Evolutionary conservation across 2,113 vertebrate species (phyloP).

Genomic region (human (Homo sapiens)): DNA sequence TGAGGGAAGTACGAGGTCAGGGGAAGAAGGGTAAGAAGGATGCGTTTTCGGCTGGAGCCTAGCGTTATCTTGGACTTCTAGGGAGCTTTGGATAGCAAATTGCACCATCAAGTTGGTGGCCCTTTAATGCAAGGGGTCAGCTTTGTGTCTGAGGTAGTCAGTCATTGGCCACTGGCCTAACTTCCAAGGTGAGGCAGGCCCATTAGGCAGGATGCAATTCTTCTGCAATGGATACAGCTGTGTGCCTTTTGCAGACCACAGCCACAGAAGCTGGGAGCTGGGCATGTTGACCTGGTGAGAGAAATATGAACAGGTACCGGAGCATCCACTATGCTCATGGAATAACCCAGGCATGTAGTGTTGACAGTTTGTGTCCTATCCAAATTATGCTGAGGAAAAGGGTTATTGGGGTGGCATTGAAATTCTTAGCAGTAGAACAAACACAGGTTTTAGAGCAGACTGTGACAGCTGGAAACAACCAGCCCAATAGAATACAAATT

Average conservation of each 20-base stretch:
- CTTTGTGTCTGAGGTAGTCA: not conserved
- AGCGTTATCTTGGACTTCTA: not conserved
- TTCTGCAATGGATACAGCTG: not conserved
- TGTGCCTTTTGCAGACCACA: not conserved
- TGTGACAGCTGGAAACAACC: not conserved
- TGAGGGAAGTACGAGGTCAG: not conserved
- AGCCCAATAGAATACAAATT: not conserved
- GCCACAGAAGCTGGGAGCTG: not conserved
- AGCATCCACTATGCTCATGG: rapidly evolving
- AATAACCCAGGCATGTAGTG: not conserved
- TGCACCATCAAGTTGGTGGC: not conserved
- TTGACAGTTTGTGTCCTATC: not conserved
- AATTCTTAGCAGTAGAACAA: not conserved
- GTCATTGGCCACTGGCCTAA: not conserved
- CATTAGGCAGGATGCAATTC: not conserved
- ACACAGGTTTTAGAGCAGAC: not conserved
- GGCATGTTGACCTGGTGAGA: not conserved
- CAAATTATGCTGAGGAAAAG: not conserved
- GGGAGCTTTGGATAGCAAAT: not conserved
- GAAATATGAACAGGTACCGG: not conserved
- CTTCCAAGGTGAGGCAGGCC: not conserved
- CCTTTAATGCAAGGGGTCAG: not conserved
- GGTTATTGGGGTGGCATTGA: not conserved
- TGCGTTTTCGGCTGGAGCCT: not conserved
- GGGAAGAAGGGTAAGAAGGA: not conserved